phyloP scores from a whole-genome alignment of 2,113 vertebrate species.

The Phalacrocorax aristotelis region DNA sequence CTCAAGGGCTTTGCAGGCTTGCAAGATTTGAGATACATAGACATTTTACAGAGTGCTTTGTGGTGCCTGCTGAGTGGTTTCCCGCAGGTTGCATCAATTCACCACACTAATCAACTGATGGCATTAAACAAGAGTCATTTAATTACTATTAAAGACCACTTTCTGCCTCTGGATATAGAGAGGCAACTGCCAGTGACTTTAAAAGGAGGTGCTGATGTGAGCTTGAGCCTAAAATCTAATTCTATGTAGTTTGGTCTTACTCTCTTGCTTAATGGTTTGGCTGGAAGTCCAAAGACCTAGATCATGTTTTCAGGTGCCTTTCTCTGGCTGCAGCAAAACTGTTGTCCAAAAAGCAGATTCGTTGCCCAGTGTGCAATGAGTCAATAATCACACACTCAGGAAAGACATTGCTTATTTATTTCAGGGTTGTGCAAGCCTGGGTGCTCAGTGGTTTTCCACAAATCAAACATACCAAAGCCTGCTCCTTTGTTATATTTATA shows the following conservation, averaged over 20 bases:
- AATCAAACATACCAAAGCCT: too few species aligned
- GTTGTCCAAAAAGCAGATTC: too few species aligned
- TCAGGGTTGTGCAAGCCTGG: too few species aligned
- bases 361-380: too few species aligned
- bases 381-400: too few species aligned
- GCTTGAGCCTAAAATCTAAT: neutral
- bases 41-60: neutral
- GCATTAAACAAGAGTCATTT: constrained; percentile 5
- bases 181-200: neutral
- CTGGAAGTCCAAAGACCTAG: neutral
- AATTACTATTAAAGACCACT: neutral
- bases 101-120: neutral
- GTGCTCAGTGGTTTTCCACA: too few species aligned
- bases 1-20: neutral
- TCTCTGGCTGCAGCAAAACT: neutral
- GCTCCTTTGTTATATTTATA: too few species aligned
- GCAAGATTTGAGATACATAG: neutral
- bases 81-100: neutral
- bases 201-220: neutral
- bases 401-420: too few species aligned
- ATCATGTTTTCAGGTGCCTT: neutral
- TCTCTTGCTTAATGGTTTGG: neutral
- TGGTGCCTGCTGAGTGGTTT: neutral
- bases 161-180: neutral
- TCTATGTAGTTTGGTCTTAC: neutral